phyloP scores from a whole-genome alignment of 2,797 vertebrate genomes.

The Chrosomus eos region DNA sequence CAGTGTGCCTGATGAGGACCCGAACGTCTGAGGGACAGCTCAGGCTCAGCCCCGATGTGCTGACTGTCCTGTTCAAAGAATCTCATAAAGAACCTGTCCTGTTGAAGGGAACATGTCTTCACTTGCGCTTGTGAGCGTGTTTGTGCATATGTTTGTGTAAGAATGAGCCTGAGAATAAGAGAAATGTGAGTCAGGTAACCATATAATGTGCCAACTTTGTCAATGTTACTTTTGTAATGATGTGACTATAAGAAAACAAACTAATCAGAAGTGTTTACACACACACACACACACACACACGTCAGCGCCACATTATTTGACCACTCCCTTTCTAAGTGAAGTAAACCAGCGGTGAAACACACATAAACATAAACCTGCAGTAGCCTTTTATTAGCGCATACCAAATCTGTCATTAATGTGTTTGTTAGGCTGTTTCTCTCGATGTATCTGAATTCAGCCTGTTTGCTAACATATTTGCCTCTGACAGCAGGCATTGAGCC shows the following conservation, averaged over 20 bases:
- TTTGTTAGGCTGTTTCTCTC: constrained; percentile 22
- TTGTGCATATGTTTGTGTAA: constrained; percentile 2
- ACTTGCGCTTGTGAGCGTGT: not conserved
- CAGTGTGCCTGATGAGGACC: constrained; percentile 42
- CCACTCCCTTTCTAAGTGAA: constrained; percentile 15
- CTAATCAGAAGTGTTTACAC: not conserved
- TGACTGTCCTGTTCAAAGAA: constrained; percentile 1
- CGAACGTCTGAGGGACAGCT: not conserved
- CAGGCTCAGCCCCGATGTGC: not conserved
- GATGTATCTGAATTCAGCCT: not conserved
- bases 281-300: not conserved
- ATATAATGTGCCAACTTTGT: constrained; percentile 49
- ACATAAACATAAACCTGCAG: constrained; percentile 15
- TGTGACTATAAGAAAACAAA: constrained; percentile 27
- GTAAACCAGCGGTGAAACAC: constrained; percentile 20
- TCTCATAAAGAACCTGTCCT: not conserved
- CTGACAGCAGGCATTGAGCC: not conserved
- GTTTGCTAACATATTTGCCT: not conserved
- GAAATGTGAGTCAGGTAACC: constrained; percentile 17
- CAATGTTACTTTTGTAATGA: constrained; percentile 42
- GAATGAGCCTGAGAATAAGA: constrained; percentile 17
- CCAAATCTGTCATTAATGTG: constrained; percentile 42
- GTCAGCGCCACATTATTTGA: constrained; percentile 26
- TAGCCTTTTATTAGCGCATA: constrained; percentile 46
- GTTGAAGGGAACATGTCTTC: constrained; percentile 9